A percentile compares a stretch with the other conserved stretches of the same genome.
Evolutionary conservation across 2,888 invertebrate genomes (phyloP).

Genomic region (Tetheella fluctuosa): DNA sequence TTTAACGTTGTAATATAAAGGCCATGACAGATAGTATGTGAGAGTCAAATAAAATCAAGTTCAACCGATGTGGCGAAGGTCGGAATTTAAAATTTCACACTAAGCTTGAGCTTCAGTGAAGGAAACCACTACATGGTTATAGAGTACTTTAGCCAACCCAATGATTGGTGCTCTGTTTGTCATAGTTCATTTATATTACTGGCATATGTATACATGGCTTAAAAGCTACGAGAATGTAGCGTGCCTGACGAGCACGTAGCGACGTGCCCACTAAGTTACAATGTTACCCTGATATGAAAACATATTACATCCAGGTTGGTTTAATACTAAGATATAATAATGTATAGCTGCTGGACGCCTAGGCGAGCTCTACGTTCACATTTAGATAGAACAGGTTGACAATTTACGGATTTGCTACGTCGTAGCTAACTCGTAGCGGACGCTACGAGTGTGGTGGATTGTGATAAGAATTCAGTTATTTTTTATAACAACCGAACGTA

Average conservation of each 20-base stretch:
- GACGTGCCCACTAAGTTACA: conserved; percentile 41
- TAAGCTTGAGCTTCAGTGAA: no score
- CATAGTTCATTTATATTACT: no score
- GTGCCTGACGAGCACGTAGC: conserved; percentile 27
- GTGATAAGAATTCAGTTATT: neutral
- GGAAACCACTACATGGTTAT: no score
- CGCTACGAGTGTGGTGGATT: neutral
- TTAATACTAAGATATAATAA: conserved; percentile 25
- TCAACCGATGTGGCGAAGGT: no score
- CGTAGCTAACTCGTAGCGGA: neutral
- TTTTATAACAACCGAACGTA: no score
- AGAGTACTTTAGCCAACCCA: no score
- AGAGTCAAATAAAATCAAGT: no score
- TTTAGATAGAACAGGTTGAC: neutral
- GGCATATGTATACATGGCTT: conserved; percentile 16
- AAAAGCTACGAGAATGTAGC: conserved; percentile 39
- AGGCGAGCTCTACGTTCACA: neutral
- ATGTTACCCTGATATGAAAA: conserved; percentile 44
- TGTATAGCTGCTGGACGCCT: neutral
- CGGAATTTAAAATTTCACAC: no score
- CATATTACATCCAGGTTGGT: conserved; percentile 42
- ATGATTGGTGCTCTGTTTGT: no score
- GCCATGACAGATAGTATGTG: no score
- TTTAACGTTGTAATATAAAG: no score
- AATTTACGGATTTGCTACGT: neutral